phyloP scores from a whole-genome alignment of 2,797 vertebrate species.

The Fistularia commersonii region DNA sequence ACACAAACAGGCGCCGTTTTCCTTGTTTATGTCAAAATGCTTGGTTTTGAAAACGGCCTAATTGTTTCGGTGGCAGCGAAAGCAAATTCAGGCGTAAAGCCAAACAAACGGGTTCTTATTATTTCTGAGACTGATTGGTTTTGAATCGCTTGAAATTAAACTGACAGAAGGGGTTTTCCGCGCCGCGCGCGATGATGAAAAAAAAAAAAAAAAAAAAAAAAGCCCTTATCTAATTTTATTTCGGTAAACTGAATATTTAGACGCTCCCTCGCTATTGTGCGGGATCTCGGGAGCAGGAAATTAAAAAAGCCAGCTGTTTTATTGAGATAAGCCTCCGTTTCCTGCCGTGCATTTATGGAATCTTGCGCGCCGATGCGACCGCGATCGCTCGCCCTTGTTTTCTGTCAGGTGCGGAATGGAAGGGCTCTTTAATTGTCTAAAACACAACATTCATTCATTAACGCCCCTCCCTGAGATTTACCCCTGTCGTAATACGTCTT shows the following conservation, averaged over 20 bases:
- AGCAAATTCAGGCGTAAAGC: slow-evolving; percentile 12
- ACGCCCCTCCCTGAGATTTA: slow-evolving; percentile 29
- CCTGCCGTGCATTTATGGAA: slow-evolving; percentile 31
- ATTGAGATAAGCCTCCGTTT: slow-evolving; percentile 59
- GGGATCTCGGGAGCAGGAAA: slow-evolving; percentile 53
- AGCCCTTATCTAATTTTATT: no score
- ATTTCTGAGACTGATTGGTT: slow-evolving; percentile 19
- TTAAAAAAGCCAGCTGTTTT: slow-evolving; percentile 65
- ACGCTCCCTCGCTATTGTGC: slow-evolving; percentile 24
- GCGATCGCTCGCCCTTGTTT: slow-evolving; percentile 33
- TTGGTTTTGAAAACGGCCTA: no score
- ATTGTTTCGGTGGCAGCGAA: no score
- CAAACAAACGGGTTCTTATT: slow-evolving; percentile 18
- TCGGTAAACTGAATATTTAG: slow-evolving; percentile 30
- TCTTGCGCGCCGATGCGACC: slow-evolving; percentile 49
- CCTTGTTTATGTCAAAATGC: no score
- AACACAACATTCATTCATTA: slow-evolving; percentile 29
- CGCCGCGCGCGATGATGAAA: no score
- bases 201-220: no score
- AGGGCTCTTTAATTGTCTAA: slow-evolving; percentile 42
- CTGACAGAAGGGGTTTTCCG: no score
- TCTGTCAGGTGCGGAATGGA: slow-evolving; percentile 52
- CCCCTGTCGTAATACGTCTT: slow-evolving; percentile 25
- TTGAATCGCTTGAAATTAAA: slow-evolving; percentile 18
- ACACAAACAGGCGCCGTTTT: no score